Evolutionary conservation across 2,797 vertebrate species (phyloP), one percentile per base, ranked within the genome.

Genomic region (Taenioides sp.): DNA sequence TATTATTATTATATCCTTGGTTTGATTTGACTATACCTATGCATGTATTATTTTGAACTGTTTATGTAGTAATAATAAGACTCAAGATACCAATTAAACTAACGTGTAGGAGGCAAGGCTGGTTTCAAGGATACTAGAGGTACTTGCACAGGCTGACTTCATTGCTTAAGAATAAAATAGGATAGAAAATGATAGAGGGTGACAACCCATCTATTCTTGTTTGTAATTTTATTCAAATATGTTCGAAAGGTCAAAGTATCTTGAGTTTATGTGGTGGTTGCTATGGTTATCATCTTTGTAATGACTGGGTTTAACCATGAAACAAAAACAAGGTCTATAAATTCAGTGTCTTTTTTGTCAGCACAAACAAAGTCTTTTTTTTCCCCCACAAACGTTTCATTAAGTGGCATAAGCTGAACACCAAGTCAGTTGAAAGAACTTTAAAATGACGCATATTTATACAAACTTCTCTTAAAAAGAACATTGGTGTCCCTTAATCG

Each of bases 71-170:
- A 5, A n/a, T 23, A 43, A 64, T 40, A 64, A 12, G 37, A 22
- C 62, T 43, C 62, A 5, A 43, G 62, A 63, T 43, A 14, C n/a
- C 61, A 63, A 40, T 63, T 40, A 63, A 22, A 63, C 10, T 23
- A 37, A 4, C 4, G n/a, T 37, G n/a, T 43, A 22, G 20, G 61
- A 12, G 5, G n/a, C 5, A 2, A 7, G n/a, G 11, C 2, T 64
- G 37, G 22, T 40, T 63, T 43, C 7, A 62, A 62, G 27, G 59
- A 17, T 9, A 16, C 16, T 20, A 3, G 7, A 10, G 31, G 28
- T 9, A 20, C 5, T 18, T 62, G 57, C 12, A 5, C 12, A 6
- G 0, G 1, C 58, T 1, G 14, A 47, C 43, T 14, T 47, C 43
- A 4, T 3, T 4, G 7, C 27, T 7, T 18, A 16, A 16, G 25